These are phyloP conservation scores for Psephotus haematonotus DNA, from an alignment of 2,113 vertebrate species.

Conservation along the genomic window DNA sequence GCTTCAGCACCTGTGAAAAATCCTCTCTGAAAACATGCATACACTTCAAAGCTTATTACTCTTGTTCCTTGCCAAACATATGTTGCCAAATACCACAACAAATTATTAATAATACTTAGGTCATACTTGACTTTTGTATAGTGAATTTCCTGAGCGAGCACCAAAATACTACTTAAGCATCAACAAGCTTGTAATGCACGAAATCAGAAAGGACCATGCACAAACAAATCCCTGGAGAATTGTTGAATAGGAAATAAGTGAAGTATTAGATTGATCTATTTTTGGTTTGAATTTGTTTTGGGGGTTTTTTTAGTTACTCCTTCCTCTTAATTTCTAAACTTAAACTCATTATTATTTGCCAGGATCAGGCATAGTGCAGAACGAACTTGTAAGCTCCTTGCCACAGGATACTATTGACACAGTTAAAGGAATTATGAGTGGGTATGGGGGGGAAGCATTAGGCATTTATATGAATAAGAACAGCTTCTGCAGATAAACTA, in stretches of 20 bases:
- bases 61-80: constrained; percentile 69
- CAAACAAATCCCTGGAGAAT: not conserved
- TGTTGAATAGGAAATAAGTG: not conserved
- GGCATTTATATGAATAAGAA: not conserved
- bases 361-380: not conserved
- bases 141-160: not conserved
- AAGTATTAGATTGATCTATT: not conserved
- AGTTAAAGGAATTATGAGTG: not conserved
- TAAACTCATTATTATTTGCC: not conserved
- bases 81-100: constrained; percentile 51
- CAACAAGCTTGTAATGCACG: not conserved
- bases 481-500: not conserved
- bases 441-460: not conserved
- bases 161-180: not conserved
- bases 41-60: constrained; percentile 73
- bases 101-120: constrained; percentile 70
- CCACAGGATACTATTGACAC: not conserved
- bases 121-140: constrained; percentile 16
- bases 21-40: constrained; percentile 44
- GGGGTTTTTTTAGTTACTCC: accelerated
- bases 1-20: constrained; percentile 75
- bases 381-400: not conserved
- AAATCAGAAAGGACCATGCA: not conserved
- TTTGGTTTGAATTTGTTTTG: not conserved
- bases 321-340: not conserved